Percentiles rank a stretch among this genome's conserved stretches.
These are phyloP conservation scores for Xiphias gladius DNA, from an alignment of 2,113 vertebrate genomes.

Conservation along the genomic window DNA sequence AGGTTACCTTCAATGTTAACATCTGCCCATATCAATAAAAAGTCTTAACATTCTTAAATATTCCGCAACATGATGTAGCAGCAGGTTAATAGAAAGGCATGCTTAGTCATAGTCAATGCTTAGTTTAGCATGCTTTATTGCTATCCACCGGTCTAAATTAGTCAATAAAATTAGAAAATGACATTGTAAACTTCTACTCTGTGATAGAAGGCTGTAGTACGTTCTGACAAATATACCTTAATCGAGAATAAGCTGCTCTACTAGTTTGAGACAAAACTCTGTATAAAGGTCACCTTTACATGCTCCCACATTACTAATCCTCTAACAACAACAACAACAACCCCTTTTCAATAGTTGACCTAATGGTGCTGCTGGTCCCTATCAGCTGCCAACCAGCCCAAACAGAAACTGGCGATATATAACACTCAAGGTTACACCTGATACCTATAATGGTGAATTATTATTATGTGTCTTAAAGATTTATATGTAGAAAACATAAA, in stretches of 20 bases:
- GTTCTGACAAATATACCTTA: not conserved
- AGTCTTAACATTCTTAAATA: not conserved
- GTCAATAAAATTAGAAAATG: not conserved
- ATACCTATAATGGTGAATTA: not conserved
- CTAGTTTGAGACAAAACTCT: constrained; percentile 66
- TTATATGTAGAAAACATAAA: not conserved
- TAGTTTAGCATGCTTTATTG: not conserved
- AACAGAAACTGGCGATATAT: constrained; percentile 9
- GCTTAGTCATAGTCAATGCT: too few relatives aligned
- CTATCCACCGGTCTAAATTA: not conserved
- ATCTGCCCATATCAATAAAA: not conserved
- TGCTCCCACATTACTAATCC: constrained; percentile 72
- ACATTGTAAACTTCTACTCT: not conserved
- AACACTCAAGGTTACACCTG: not conserved
- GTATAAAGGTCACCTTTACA: constrained; percentile 85
- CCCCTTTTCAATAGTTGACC: constrained; percentile 60
- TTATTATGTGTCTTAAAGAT: not conserved
- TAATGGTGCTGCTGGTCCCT: constrained; percentile 30
- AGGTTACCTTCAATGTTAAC: not conserved
- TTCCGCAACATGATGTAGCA: not conserved
- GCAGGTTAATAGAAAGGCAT: not conserved
- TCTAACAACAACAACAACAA: constrained; percentile 70
- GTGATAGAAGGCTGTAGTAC: not conserved
- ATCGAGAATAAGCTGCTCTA: constrained; percentile 34
- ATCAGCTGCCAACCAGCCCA: constrained; percentile 6